Evolutionary conservation across 2,888 invertebrate species (phyloP).

Genomic region (Drosophila longiperda): DNA sequence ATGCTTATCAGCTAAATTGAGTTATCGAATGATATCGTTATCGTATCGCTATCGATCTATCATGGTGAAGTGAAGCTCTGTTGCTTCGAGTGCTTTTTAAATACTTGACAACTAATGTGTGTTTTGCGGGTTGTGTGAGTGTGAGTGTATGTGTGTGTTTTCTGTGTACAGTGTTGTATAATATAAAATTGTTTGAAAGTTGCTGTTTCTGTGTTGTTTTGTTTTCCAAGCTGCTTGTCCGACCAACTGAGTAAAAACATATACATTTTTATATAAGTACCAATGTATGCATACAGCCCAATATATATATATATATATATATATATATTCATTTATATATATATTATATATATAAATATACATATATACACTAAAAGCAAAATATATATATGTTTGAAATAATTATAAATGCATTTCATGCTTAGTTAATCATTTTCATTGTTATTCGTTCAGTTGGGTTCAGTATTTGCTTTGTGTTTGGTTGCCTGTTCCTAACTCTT

Average conservation of each 20-base stretch:
- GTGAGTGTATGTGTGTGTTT: not conserved
- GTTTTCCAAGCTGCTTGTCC: conserved; percentile 16
- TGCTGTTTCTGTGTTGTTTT: conserved; percentile 25
- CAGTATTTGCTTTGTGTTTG: conserved; percentile 30
- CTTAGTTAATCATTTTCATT: conserved; percentile 72
- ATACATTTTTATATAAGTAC: conserved; percentile 37
- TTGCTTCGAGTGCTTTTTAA: conserved; percentile 9
- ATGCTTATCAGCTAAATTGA: conserved; percentile 59
- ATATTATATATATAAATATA: conserved; percentile 29
- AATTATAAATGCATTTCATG: conserved; percentile 76
- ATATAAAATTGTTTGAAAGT: conserved; percentile 61
- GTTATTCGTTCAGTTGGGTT: conserved; percentile 63
- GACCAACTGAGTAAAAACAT: conserved; percentile 33
- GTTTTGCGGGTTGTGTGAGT: not conserved
- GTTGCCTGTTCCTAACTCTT: not conserved
- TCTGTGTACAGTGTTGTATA: conserved; percentile 14
- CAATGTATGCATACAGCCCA: conserved; percentile 6
- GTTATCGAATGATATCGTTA: conserved; percentile 42
- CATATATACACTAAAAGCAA: conserved; percentile 20
- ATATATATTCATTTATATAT: conserved; percentile 31
- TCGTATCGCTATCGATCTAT: conserved; percentile 12
- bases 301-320: conserved; percentile 37
- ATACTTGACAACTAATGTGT: conserved; percentile 7
- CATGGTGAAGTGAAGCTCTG: conserved; percentile 2
- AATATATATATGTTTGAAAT: conserved; percentile 43